phyloP scores from a whole-genome alignment of 2,888 invertebrate species.

The Drosophila longiperda region DNA sequence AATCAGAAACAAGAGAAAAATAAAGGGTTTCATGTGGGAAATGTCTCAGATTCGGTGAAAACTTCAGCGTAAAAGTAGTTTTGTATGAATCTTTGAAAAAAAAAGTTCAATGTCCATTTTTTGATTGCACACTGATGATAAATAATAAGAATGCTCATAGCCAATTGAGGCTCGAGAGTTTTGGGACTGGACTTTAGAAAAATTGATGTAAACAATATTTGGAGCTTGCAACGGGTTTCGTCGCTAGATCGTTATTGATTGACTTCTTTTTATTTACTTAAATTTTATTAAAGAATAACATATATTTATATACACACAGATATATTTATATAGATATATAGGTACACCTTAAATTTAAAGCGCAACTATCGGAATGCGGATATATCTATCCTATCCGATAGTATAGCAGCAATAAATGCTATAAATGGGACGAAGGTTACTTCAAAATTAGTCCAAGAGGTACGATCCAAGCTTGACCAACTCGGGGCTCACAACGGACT shows the following conservation, averaged over 20 bases:
- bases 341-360: too few species aligned
- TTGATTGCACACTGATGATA: not conserved
- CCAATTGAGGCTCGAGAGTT: not conserved
- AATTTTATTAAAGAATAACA: not conserved
- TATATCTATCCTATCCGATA: too few species aligned
- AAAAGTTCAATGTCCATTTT: not conserved
- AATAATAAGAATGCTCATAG: not conserved
- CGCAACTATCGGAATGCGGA: too few species aligned
- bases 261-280: not conserved
- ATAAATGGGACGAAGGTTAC: too few species aligned
- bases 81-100: not conserved
- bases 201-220: not conserved
- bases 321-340: slow-evolving; percentile 11
- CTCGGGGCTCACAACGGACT: too few species aligned
- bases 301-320: not conserved
- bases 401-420: too few species aligned
- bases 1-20: not conserved
- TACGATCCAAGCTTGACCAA: too few species aligned
- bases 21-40: too few species aligned
- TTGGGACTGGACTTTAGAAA: not conserved
- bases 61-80: too few species aligned
- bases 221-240: not conserved
- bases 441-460: too few species aligned
- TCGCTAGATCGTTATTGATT: not conserved
- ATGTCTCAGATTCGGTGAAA: too few species aligned